Base-by-base conservation (phyloP, 2,888 invertebrate species). In the Eudemis profundana region DNA sequence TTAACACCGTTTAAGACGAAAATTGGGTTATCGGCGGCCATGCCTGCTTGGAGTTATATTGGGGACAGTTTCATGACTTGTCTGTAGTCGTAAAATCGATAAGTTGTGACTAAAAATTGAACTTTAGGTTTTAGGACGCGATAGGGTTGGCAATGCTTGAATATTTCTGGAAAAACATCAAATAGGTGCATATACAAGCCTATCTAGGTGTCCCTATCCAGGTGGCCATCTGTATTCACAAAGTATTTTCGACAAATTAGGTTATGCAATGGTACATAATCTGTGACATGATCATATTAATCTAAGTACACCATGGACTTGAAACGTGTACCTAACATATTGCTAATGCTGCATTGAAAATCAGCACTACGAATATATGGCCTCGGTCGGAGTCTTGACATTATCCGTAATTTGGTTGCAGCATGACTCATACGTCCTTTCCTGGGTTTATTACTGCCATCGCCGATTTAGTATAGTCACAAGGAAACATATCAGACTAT, bases 1-100 rank as follows among this genome's bases (percentile, higher is more conserved):
- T 56, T 49, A 57, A 63, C 42, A 57, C 63, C 49, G 27, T 49
- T 57, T 57, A 40, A 40, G 53, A 44, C 15, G 40, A 63, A 56
- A 56, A 54, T 46, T 54, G 47, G 49, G 49, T 42, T 49, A 56
- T 49, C 14, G 19, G 33, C 23, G 15, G 40, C 15, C 40, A 40
- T 17, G 23, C 12, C 21, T 21, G 40, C 14, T 33, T 42, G 21
- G 47, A 23, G 27, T 29, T 60, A 15, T 51, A 21, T 44, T 38
- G 44, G n/a, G 47, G 36, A 27, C 15, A 27, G 40, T 59, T 59
- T 64, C 57, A 29, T 49, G 33, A 44, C 42, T 38, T 40, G 27
- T 19, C 29, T 21, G 38, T 14, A 19, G 21, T 38, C 21, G 38
- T 42, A n/a, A 17, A 50, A 29, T 56, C 56, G 44, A 44, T 56